A percentile compares a stretch with the other conserved stretches of the same genome.
These are phyloP conservation scores for Oophaga pumilio DNA, from an alignment of 2,113 vertebrate species.

Conservation along the genomic window DNA sequence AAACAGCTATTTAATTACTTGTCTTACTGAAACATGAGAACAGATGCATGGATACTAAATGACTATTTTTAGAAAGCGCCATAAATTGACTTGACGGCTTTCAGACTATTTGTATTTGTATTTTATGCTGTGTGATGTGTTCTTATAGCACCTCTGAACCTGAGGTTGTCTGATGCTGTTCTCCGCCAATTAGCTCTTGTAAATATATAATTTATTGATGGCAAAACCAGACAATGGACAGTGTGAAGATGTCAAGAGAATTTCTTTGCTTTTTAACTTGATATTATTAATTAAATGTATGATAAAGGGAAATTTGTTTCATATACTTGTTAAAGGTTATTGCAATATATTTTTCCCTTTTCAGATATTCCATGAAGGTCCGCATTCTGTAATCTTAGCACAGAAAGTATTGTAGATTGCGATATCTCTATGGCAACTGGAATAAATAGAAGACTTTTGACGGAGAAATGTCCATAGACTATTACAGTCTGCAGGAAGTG, in stretches of 20 bases:
- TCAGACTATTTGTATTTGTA: not conserved
- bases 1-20: constrained; percentile 42
- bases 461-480: too few relatives aligned
- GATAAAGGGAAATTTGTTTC: too few relatives aligned
- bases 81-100: constrained; percentile 1
- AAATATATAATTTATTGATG: not conserved
- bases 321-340: too few relatives aligned
- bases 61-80: constrained; percentile 20
- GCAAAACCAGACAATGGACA: not conserved
- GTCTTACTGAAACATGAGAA: not conserved
- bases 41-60: constrained; percentile 22
- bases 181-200: not conserved
- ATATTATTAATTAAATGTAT: not conserved
- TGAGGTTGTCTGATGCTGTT: not conserved
- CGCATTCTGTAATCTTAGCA: too few relatives aligned
- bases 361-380: too few relatives aligned
- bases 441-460: too few relatives aligned
- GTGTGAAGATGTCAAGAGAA: not conserved
- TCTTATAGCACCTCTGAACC: not conserved
- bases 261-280: not conserved
- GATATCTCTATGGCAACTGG: too few relatives aligned
- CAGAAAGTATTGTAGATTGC: too few relatives aligned
- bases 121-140: not conserved
- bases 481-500: too few relatives aligned
- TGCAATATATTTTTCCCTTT: too few relatives aligned